Percentiles rank a stretch among this genome's conserved stretches.
phyloP scores from a whole-genome alignment of 2,888 invertebrate genomes.

The Megaustenia siamemsis region DNA sequence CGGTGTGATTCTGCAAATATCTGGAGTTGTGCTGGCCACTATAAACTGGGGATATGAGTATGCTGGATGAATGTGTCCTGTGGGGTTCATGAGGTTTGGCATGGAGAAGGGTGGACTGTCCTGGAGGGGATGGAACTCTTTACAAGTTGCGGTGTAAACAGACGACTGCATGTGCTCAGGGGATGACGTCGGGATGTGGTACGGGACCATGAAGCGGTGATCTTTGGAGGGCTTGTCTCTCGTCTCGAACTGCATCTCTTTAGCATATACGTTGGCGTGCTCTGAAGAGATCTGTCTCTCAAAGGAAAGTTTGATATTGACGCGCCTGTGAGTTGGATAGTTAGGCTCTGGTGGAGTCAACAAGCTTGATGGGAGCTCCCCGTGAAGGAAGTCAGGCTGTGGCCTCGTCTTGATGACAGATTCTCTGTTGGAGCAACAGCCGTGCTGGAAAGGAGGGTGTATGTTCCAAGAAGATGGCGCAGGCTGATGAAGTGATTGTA shows the following conservation, averaged over 20 bases:
- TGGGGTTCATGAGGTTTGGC: conserved; percentile 52
- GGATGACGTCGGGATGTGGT: conserved; percentile 21
- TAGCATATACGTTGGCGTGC: not conserved
- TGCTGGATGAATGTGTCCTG: conserved; percentile 28
- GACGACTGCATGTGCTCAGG: conserved; percentile 37
- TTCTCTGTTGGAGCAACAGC: conserved; percentile 94
- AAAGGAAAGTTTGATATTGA: not conserved
- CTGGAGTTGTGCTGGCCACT: conserved; percentile 54
- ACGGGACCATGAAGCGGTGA: not conserved
- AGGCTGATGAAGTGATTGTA: conserved; percentile 67
- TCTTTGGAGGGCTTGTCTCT: not conserved
- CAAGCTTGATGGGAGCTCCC: conserved; percentile 37
- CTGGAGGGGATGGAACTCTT: not conserved
- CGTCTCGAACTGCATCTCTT: not conserved
- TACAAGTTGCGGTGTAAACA: conserved; percentile 17
- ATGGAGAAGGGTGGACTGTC: conserved; percentile 56
- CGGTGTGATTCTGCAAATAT: conserved; percentile 91
- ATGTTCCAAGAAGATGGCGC: conserved; percentile 86
- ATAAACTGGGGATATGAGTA: conserved; percentile 34
- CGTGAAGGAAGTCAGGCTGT: conserved; percentile 62
- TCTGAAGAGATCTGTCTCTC: not conserved
- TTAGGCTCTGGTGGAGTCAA: conserved; percentile 45
- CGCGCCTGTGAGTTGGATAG: conserved; percentile 25
- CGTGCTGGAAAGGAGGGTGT: conserved; percentile 89
- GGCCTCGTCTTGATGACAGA: conserved; percentile 93